Evolutionary conservation across 2,113 vertebrate genomes (phyloP).

Genomic region (Tringa solitaria): DNA sequence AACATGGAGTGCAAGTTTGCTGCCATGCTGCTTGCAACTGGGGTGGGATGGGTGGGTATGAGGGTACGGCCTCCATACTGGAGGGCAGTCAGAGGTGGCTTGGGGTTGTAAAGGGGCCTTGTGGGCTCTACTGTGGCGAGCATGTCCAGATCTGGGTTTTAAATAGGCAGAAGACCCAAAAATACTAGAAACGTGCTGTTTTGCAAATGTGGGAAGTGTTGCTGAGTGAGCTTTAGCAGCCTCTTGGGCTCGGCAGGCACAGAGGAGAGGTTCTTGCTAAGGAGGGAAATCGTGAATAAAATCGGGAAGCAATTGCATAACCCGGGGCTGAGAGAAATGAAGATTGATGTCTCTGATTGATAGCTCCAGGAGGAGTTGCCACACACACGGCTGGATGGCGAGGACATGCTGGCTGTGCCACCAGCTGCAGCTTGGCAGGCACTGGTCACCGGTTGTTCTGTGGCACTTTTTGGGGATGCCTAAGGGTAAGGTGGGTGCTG

Average conservation of each 20-base stretch:
- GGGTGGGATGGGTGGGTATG: background rate
- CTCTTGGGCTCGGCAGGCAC: background rate
- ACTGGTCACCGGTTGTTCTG: accelerated
- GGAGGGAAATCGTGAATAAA: background rate
- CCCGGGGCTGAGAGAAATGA: background rate
- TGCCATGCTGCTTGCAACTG: accelerated
- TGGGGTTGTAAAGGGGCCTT: background rate
- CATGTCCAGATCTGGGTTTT: background rate
- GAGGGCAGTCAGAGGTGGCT: background rate
- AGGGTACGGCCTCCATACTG: background rate
- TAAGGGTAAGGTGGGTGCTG: background rate
- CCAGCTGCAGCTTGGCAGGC: accelerated
- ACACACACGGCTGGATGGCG: accelerated
- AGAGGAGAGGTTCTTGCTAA: background rate
- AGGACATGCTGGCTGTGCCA: background rate
- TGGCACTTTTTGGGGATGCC: background rate
- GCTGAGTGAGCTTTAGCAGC: background rate
- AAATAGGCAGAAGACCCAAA: background rate
- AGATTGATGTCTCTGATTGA: background rate
- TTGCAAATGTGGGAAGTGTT: conserved; percentile 12
- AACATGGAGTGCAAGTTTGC: background rate
- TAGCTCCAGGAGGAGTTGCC: background rate
- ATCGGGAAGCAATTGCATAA: background rate
- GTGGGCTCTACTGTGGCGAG: accelerated
- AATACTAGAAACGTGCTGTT: background rate